Evolutionary conservation across 2,113 vertebrate species (phyloP).

Genomic region (Macaca mulatta): DNA sequence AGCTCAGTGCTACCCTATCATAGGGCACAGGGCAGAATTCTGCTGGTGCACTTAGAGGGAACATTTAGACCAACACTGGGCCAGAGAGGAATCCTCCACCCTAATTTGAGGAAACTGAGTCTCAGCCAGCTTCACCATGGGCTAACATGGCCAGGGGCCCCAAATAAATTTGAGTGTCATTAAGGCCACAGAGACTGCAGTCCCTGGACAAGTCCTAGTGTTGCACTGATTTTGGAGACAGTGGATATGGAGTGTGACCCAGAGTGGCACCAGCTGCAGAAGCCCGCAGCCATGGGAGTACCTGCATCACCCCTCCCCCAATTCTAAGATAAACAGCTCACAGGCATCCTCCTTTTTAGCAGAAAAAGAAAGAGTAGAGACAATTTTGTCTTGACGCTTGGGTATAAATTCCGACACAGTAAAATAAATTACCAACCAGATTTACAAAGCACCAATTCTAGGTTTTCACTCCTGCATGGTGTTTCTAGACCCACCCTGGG

Average conservation of each 20-base stretch:
- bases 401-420: neutral
- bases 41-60: neutral
- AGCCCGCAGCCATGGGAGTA: neutral
- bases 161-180: neutral
- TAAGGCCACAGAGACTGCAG: neutral
- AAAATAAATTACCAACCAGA: neutral
- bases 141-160: neutral
- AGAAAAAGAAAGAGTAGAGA: neutral
- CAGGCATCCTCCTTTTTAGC: neutral
- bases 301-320: neutral
- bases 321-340: neutral
- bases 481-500: neutral
- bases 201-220: neutral
- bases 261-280: neutral
- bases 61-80: no score
- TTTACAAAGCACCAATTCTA: neutral
- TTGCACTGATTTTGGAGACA: neutral
- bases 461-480: neutral
- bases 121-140: neutral
- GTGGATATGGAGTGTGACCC: neutral
- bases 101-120: neutral
- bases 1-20: neutral
- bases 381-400: neutral
- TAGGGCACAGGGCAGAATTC: neutral
- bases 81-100: no score